phyloP scores from a whole-genome alignment of 2,888 invertebrate species.

The Drosophila mettleri region DNA sequence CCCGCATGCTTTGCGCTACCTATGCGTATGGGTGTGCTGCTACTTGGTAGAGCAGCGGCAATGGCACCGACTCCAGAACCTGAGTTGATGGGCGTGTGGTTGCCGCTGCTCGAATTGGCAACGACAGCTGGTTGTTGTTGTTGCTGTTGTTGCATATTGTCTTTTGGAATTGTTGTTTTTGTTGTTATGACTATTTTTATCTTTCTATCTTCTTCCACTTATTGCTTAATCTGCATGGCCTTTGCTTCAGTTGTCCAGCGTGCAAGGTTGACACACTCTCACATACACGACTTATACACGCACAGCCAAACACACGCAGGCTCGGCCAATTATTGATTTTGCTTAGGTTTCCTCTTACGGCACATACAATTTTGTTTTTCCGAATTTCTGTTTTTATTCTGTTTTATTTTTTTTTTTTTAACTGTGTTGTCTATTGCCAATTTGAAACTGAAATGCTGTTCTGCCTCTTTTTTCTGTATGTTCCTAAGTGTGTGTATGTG shows the following conservation, averaged over 20 bases:
- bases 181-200: constrained; percentile 18
- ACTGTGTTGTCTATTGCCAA: constrained; percentile 39
- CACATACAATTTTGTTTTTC: constrained; percentile 53
- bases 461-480: constrained; percentile 4
- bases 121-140: constrained; percentile 25
- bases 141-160: constrained; percentile 57
- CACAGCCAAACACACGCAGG: constrained; percentile 30
- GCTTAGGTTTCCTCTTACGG: constrained; percentile 44
- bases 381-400: constrained; percentile 22
- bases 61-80: too few species aligned
- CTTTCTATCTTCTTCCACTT: constrained; percentile 18
- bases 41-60: constrained; percentile 58
- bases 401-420: constrained; percentile 12
- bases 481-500: constrained; percentile 9
- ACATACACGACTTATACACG: constrained; percentile 10
- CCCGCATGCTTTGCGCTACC: constrained; percentile 67
- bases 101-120: constrained; percentile 37
- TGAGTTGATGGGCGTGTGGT: constrained; percentile 36
- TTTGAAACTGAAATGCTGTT: constrained; percentile 32
- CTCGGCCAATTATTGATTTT: constrained; percentile 76
- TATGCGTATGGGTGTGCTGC: constrained; percentile 83
- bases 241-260: constrained; percentile 63
- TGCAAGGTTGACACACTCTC: constrained; percentile 29
- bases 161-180: constrained; percentile 17
- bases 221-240: constrained; percentile 64